Evolutionary conservation across 1,140 invertebrate species (phyloP).

Genomic region (Camponotus pennsylvanicus): DNA sequence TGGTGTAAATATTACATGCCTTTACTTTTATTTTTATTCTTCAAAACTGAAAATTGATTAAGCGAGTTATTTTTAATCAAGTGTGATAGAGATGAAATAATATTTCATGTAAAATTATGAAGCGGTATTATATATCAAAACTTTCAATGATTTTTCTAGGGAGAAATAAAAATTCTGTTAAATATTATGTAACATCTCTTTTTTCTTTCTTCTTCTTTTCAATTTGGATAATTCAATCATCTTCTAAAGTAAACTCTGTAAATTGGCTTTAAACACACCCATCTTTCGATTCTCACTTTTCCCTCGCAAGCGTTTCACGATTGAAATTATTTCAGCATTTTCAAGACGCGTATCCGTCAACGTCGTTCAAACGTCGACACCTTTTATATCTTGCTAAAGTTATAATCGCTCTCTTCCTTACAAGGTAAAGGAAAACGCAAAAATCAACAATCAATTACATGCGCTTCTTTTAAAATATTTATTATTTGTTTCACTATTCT

Average conservation of each 20-base stretch:
- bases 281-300: constrained; percentile 12
- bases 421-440: background rate
- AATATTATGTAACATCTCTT: background rate
- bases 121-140: background rate
- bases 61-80: background rate
- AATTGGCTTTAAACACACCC: constrained; percentile 32
- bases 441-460: constrained; percentile 23
- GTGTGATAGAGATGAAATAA: background rate
- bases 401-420: constrained; percentile 4
- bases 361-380: constrained; percentile 41
- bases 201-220: background rate
- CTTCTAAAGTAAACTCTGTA: constrained; percentile 39
- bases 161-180: constrained; percentile 2
- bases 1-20: background rate
- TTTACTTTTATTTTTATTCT: background rate
- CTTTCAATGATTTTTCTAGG: background rate
- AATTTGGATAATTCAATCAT: constrained; percentile 43
- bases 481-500: background rate
- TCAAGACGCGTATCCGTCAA: constrained; percentile 33
- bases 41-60: background rate
- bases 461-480: background rate
- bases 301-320: constrained; percentile 3
- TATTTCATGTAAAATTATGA: background rate
- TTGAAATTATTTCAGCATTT: constrained; percentile 54
- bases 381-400: constrained; percentile 44